A percentile compares a stretch with the other conserved stretches of the same genome.
Evolutionary conservation across 1,140 invertebrate genomes (phyloP).

Genomic region (Drosophila carrolli): DNA sequence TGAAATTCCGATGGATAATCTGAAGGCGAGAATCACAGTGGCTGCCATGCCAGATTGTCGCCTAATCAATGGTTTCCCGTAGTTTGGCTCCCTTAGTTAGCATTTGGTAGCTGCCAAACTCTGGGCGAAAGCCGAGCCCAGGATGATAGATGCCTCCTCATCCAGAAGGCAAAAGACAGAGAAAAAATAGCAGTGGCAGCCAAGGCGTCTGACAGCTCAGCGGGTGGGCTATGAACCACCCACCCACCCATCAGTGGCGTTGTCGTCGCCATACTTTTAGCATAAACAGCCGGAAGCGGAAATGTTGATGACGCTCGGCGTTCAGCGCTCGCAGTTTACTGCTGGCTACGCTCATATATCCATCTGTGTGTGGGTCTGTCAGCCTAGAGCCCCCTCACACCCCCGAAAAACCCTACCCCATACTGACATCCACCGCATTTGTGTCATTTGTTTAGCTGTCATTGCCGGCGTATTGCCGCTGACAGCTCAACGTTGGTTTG

Average conservation of each 20-base stretch:
- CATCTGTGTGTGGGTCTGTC: conserved; percentile 22
- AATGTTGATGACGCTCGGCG: conserved; percentile 76
- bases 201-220: conserved; percentile 76
- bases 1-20: conserved; percentile 1
- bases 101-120: conserved; percentile 28
- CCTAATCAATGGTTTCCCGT: conserved; percentile 44
- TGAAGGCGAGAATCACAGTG: conserved; percentile 14
- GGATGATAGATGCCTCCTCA: conserved; percentile 64
- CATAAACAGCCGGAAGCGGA: conserved; percentile 83
- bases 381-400: neutral
- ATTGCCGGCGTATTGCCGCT: conserved; percentile 74
- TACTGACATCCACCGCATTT: conserved; percentile 38
- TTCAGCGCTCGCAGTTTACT: conserved; percentile 5
- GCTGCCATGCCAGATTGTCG: conserved; percentile 14
- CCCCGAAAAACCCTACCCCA: neutral
- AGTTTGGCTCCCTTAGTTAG: conserved; percentile 21
- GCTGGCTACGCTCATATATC: conserved; percentile 9
- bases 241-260: conserved; percentile 44
- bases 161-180: conserved; percentile 12
- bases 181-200: conserved; percentile 36
- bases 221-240: conserved; percentile 37
- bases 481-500: conserved; percentile 54
- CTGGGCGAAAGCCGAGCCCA: neutral
- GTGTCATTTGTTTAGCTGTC: conserved; percentile 83
- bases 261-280: conserved; percentile 77